Base-by-base conservation (phyloP, 2,113 vertebrate genomes). In the Pseudois nayaur region DNA sequence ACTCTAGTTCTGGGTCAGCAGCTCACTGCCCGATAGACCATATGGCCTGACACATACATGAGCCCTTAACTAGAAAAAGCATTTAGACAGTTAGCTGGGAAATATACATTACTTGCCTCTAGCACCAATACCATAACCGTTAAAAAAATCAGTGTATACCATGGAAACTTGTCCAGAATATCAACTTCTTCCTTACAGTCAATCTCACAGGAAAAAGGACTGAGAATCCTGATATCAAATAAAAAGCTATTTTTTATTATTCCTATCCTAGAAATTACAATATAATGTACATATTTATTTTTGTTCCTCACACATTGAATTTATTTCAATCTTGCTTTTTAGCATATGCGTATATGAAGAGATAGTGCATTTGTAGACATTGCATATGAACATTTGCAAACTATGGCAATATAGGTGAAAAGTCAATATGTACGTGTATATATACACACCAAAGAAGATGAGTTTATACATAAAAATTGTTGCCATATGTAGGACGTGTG, bases 251-350 rank as follows among this genome's bases (percentile, higher is more conserved):
- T 89, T 87, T 23, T 29, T 36, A 64, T 82, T 29, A 55, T 36
- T 67, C 1, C 17, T 59, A 8, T 82, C 59, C 14, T 89, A 96
- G 43, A 89, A 54, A 62, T 91, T 78, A 71, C 21, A 74, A 52
- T 82, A 52, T 7, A 67, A 74, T 50, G 3, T n/a, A 1, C 21
- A 55, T 36, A 57, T 55, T 74, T 93, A 60, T 36, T 87, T 96
- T 33, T 13, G 36, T 64, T 23, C 14, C 0, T 93, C 85, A 76
- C 1, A 64, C 11, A 48, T 45, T 57, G 27, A 8, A 23, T 55
- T 87, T 62, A 59, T 89, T 95, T 96, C 6, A 89, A 87, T 50
- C 36, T 78, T 57, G 15, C 12, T 85, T 71, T 5, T 83, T 96
- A 81, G 33, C 29, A 57, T 59, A 78, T 62, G 4, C 55, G 43